A percentile compares a stretch with the other conserved stretches of the same genome.
Evolutionary conservation across 2,113 vertebrate species (phyloP).

Genomic region (Myotis brandtii): DNA sequence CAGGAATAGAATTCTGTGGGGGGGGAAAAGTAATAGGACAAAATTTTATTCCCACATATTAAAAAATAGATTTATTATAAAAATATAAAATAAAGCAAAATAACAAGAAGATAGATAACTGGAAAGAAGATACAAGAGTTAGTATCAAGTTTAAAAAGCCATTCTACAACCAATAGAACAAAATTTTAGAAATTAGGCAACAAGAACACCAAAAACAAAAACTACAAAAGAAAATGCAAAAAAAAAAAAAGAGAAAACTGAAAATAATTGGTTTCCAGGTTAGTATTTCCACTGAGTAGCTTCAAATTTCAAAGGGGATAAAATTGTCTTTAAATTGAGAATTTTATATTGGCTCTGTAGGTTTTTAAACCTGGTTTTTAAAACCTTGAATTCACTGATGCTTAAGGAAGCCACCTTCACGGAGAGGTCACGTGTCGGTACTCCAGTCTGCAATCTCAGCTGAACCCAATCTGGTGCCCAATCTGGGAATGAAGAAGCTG

Average conservation of each 20-base stretch:
- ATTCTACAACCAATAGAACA: not conserved
- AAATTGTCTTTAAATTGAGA: not conserved
- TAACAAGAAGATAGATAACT: not conserved
- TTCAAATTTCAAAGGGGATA: not conserved
- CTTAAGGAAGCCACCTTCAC: not conserved
- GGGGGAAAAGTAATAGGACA: not conserved
- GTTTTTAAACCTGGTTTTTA: not conserved
- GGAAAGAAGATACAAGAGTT: not conserved
- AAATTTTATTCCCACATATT: not conserved
- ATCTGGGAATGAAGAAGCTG: not conserved
- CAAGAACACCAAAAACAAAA: not conserved
- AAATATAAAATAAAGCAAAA: not conserved
- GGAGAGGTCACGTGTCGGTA: not conserved
- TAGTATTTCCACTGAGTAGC: not conserved
- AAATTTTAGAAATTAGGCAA: slow-evolving; percentile 1
- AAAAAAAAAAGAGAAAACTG: not conserved
- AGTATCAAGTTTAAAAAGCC: not conserved
- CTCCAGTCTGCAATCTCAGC: not conserved
- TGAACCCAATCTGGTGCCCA: not conserved
- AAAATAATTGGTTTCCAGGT: not conserved
- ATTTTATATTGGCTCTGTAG: not conserved
- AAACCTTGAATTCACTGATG: not conserved
- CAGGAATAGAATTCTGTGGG: not conserved
- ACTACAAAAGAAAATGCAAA: not conserved
- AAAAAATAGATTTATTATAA: not conserved